Evolutionary conservation across 2,797 vertebrate species (phyloP).

Genomic region (Enoplosus armatus): DNA sequence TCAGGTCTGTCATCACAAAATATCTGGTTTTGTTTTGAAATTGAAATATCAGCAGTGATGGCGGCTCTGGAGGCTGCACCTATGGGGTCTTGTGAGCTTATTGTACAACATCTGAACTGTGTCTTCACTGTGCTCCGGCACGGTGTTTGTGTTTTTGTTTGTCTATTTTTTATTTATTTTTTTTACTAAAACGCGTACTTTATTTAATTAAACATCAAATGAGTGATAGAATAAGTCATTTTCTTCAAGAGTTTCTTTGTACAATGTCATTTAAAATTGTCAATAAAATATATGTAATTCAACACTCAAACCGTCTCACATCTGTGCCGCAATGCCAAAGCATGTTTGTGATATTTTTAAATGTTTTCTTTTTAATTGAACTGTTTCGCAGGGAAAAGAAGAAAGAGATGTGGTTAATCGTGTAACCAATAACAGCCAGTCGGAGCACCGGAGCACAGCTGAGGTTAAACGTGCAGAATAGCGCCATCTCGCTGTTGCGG

Average conservation of each 20-base stretch:
- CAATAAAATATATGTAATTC: neutral
- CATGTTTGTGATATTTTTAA: neutral
- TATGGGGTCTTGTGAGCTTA: neutral
- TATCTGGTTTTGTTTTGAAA: neutral
- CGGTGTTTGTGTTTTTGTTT: neutral
- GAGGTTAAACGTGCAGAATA: conserved; percentile 78
- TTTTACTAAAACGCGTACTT: neutral
- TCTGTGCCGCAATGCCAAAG: neutral
- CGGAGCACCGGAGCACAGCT: conserved; percentile 23
- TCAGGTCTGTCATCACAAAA: neutral
- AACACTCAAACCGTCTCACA: neutral
- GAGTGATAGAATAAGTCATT: neutral
- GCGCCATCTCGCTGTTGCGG: conserved; percentile 85
- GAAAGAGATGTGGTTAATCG: neutral
- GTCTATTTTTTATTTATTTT: neutral
- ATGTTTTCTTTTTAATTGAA: neutral
- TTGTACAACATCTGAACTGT: neutral
- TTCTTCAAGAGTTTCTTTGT: neutral
- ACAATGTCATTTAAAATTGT: neutral
- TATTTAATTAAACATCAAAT: neutral
- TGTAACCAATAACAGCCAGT: neutral
- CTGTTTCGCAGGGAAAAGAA: neutral
- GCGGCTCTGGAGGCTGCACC: neutral
- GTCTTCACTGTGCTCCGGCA: neutral
- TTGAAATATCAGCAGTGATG: neutral